Evolutionary conservation across 2,113 vertebrate genomes (phyloP), one percentile per base, ranked within the genome.

Genomic region (Lepus europaeus): DNA sequence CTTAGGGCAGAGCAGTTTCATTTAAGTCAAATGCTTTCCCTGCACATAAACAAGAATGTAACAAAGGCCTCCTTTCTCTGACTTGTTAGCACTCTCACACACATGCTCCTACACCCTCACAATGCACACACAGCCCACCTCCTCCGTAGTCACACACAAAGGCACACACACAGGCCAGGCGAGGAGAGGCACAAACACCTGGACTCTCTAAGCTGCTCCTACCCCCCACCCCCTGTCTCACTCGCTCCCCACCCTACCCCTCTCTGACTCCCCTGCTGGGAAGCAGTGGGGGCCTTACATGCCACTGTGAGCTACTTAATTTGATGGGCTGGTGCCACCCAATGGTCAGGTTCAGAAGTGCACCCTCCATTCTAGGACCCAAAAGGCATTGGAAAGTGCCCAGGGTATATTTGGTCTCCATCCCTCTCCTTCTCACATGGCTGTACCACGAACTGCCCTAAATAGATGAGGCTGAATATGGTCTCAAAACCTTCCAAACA

Each of bases 291-390:
- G 64, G 61, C 73, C 59, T 5, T 5, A 19, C 9, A n/a, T 7
- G 64, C 16, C 69, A 36, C 91, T 17, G 36, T 20, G 36, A 76
- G 49, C 17, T 49, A 91, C 72, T 91, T 98, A 98, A 74, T 76
- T 95, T 93, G 98, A 97, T 98, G 86, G 97, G 93, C 97, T 98
- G 97, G 98, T 98, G 98, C 98, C 98, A 98, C 98, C 98, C 97
- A 96, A 98, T 98, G 98, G 98, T 95, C 93, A 90, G 77, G 77
- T 45, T 39, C 51, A 97, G 98, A 98, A 98, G 95, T 97, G 97
- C 98, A 98, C 0, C 51, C 12, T 53, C 23, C 11, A 20, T 88
- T 92, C 68, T 69, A 92, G 93, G 82, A 80, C 90, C 36, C 78
- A 33, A 86, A 91, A 68, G 36, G 66, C 7, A 70, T 6, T 94